Percentiles rank a stretch among this genome's conserved stretches.
These are phyloP conservation scores for Morone saxatilis DNA, from an alignment of 2,113 vertebrate species.

Conservation along the genomic window DNA sequence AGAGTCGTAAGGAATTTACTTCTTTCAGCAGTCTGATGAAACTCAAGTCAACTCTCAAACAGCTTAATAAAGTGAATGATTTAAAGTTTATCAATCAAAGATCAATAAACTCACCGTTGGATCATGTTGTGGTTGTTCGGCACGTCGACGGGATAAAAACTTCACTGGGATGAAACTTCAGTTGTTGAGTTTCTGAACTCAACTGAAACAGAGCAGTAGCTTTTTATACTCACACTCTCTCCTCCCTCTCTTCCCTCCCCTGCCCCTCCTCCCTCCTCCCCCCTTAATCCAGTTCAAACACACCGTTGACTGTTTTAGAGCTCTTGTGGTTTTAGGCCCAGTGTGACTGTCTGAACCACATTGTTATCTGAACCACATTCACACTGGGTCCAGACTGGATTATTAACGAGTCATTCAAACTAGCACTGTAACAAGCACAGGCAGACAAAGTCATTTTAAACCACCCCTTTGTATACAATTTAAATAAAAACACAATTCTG, in stretches of 20 bases:
- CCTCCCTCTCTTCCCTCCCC: slow-evolving; percentile 16
- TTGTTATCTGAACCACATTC: not conserved
- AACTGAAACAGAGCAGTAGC: slow-evolving; percentile 28
- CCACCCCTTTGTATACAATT: no score
- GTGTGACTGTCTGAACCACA: not conserved
- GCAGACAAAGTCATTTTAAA: no score
- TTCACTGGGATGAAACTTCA: not conserved
- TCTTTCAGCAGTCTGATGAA: not conserved
- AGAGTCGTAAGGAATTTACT: no score
- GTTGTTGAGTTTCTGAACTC: slow-evolving; percentile 36
- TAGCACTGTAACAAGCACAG: no score
- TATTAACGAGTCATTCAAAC: no score
- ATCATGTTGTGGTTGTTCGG: slow-evolving; percentile 56
- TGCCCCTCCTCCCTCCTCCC: not conserved
- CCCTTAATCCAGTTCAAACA: not conserved
- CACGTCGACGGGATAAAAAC: not conserved
- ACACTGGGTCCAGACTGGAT: not conserved
- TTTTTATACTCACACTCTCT: slow-evolving; percentile 45
- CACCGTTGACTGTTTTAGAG: not conserved
- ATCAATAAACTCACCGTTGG: slow-evolving; percentile 50
- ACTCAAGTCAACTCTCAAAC: not conserved
- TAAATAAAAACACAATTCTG: no score
- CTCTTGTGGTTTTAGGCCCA: not conserved
- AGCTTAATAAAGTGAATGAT: not conserved
- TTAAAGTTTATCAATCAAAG: not conserved